These are phyloP conservation scores for Tapirus indicus DNA, from an alignment of 2,797 vertebrate species.

Conservation along the genomic window DNA sequence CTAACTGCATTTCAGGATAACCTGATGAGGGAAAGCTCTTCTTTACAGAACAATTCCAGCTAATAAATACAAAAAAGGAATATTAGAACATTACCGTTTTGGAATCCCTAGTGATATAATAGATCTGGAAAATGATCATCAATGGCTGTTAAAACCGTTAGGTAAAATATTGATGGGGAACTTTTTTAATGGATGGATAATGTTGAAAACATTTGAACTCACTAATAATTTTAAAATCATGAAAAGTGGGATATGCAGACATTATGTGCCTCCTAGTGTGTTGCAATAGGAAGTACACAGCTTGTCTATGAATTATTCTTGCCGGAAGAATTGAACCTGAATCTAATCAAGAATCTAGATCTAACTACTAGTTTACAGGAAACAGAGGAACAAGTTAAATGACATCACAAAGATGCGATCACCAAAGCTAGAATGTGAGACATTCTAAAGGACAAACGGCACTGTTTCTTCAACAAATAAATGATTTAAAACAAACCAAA, in stretches of 20 bases:
- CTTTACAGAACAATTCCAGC: conserved; percentile 10
- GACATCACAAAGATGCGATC: neutral
- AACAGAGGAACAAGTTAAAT: conserved; percentile 40
- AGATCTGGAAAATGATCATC: neutral
- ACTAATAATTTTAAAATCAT: neutral
- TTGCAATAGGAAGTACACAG: neutral
- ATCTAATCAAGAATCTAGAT: conserved; percentile 71
- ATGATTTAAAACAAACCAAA: neutral
- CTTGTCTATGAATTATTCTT: conserved; percentile 15
- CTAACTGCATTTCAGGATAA: conserved; percentile 24
- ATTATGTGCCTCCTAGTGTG: neutral
- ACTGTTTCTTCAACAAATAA: conserved; percentile 1
- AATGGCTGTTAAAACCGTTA: neutral
- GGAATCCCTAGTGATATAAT: neutral
- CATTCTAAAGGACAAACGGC: neutral
- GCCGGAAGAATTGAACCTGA: conserved; percentile 47
- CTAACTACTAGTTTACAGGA: conserved; percentile 38
- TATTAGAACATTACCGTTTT: conserved; percentile 5
- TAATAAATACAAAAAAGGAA: conserved; percentile 29
- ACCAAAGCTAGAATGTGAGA: conserved; percentile 17
- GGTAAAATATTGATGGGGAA: neutral
- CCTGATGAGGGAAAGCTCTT: neutral
- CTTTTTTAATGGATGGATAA: conserved; percentile 6
- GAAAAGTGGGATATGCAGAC: neutral
- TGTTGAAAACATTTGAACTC: neutral